These are phyloP conservation scores for Philaethria dido DNA, from an alignment of 2,888 invertebrate species.

Conservation along the genomic window DNA sequence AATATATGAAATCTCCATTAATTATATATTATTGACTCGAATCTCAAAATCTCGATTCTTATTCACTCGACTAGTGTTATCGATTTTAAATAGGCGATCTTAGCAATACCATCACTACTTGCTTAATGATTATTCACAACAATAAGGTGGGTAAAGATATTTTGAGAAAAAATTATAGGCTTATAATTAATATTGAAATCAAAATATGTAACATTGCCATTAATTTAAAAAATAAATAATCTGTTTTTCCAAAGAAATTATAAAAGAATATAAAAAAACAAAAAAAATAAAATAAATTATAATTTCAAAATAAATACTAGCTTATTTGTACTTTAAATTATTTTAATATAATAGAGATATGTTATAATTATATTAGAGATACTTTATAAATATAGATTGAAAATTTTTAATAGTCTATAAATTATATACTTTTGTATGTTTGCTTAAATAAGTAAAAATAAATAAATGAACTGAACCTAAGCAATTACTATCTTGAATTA, in stretches of 20 bases:
- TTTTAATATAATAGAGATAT: neutral
- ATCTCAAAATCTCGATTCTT: neutral
- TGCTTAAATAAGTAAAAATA: too few relatives aligned
- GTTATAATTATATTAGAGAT: neutral
- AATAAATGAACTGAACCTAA: too few relatives aligned
- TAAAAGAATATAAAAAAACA: neutral
- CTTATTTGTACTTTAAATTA: neutral
- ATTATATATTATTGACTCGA: neutral
- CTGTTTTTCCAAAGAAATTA: neutral
- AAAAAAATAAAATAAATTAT: neutral
- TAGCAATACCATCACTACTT: neutral
- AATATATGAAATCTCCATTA: neutral
- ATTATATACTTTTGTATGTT: too few relatives aligned
- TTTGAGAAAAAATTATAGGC: neutral
- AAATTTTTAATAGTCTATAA: neutral
- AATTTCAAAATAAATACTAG: neutral
- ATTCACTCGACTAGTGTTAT: neutral
- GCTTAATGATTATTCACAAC: neutral
- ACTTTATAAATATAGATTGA: neutral
- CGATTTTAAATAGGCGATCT: conserved; percentile 1
- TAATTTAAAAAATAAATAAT: neutral
- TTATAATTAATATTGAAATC: neutral
- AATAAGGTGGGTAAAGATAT: neutral
- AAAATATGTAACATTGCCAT: neutral
- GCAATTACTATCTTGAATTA: too few relatives aligned